Base-by-base conservation (phyloP, 1,140 invertebrate genomes). In the Pogonomyrmex californicus region DNA sequence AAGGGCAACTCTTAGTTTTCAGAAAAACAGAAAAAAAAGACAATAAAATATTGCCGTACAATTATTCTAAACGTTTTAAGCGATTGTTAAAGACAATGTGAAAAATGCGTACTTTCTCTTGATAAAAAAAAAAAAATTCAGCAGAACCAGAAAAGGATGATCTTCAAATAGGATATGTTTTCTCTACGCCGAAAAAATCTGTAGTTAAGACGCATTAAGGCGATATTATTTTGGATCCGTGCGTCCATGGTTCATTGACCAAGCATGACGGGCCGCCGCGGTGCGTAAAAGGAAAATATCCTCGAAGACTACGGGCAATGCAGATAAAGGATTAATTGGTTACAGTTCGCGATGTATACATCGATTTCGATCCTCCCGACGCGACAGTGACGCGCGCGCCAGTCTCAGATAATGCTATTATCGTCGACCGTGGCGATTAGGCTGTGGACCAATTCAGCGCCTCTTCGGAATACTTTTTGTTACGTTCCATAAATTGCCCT, bases 251-350 rank as follows among this genome's bases (percentile, higher is more conserved):
- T 85, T 85, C 83, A 66, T 85, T 58, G 83, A 44, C 83, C 83
- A 79, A 65, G 73, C 83, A 78, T 85, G 75, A 85, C 83, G 83
- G 36, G 44, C 82, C 60, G 73, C 73, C 49, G 82, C 47, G 44
- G 82, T 36, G 56, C 62, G 47, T 47, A 85, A 85, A 85, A 85
- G 79, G 60, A 47, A 85, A 77, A 76, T 65, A 79, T 79, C 49
- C 23, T 38, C 58, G 36, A 63, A 79, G 49, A 78, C 38, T 36
- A 79, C 49, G 75, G 83, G 38, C 62, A n/a, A 85, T 85, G 83
- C 75, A 85, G 75, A 85, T 78, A 49, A 66, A 78, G 62, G 49
- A 77, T 85, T 85, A 85, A 85, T 85, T 79, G 75, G 60, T 78
- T 77, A 79, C 58, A 79, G 60, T 85, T 65, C 36, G 47, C 47